Evolutionary conservation across 1,140 invertebrate genomes (phyloP).

Genomic region (Heliconius melpomene): DNA sequence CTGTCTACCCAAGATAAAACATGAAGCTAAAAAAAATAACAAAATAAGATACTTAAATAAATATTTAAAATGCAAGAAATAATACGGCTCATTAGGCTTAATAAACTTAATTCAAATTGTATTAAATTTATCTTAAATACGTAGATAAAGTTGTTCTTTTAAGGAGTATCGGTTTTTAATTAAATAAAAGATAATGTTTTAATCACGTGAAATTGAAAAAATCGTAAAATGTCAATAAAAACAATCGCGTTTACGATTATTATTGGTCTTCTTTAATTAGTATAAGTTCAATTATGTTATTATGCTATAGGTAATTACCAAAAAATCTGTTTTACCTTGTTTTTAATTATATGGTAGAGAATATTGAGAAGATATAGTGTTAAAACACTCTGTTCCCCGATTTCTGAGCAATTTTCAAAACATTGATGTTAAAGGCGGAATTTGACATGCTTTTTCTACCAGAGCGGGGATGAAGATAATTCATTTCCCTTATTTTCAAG

Average conservation of each 20-base stretch:
- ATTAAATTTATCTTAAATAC: not conserved
- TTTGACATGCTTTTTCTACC: too few species aligned
- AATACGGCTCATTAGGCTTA: not conserved
- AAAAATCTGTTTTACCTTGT: too few species aligned
- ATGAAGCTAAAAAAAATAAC: too few species aligned
- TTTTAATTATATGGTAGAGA: too few species aligned
- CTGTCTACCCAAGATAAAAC: too few species aligned
- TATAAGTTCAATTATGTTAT: not conserved
- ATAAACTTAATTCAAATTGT: not conserved
- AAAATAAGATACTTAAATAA: not conserved
- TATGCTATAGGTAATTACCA: too few species aligned
- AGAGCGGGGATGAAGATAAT: too few species aligned
- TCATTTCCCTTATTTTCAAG: too few species aligned
- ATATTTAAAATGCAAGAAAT: not conserved
- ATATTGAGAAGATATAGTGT: too few species aligned
- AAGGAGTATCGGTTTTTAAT: not conserved
- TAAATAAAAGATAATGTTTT: not conserved
- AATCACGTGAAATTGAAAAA: not conserved
- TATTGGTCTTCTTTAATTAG: not conserved
- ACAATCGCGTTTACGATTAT: not conserved
- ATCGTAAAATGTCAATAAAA: constrained; percentile 1
- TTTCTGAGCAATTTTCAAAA: too few species aligned
- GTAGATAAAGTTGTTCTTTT: constrained; percentile 2
- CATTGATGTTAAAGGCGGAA: too few species aligned
- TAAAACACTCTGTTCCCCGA: too few species aligned